Conservation (phyloP, 2,888 invertebrate species). For the Euplagia quadripunctaria region DNA sequence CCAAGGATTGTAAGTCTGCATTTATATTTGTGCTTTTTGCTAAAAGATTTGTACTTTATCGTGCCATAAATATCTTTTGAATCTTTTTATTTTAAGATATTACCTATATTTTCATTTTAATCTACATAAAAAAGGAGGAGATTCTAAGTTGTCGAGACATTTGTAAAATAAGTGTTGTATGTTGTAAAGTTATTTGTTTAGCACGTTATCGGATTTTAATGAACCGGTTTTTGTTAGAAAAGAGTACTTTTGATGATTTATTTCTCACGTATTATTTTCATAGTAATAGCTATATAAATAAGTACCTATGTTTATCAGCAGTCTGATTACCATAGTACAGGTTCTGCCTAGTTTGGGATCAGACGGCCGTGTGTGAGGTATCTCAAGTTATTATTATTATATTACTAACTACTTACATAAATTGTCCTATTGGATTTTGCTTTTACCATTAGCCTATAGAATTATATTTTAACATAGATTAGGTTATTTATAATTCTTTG, state of each 20-base stretch:
- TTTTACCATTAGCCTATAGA: not conserved
- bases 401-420: no score
- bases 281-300: not conserved
- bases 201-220: not conserved
- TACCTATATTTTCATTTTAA: no score
- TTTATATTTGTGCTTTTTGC: conserved; percentile 3
- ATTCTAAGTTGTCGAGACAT: not conserved
- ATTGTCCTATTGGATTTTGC: no score
- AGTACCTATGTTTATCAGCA: no score
- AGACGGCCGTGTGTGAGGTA: no score
- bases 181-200: not conserved
- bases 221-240: not conserved
- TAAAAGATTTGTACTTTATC: not conserved
- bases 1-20: conserved; percentile 38
- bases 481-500: not conserved
- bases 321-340: no score
- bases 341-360: no score
- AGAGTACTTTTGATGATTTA: not conserved
- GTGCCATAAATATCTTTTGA: not conserved
- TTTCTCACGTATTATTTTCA: not conserved
- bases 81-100: not conserved
- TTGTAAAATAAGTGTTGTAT: no score
- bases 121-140: no score
- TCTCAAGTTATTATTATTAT: no score
- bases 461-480: not conserved